A percentile compares a stretch with the other conserved stretches of the same genome.
Evolutionary conservation across 2,888 invertebrate species (phyloP).

Genomic region (Philonicus albiceps): DNA sequence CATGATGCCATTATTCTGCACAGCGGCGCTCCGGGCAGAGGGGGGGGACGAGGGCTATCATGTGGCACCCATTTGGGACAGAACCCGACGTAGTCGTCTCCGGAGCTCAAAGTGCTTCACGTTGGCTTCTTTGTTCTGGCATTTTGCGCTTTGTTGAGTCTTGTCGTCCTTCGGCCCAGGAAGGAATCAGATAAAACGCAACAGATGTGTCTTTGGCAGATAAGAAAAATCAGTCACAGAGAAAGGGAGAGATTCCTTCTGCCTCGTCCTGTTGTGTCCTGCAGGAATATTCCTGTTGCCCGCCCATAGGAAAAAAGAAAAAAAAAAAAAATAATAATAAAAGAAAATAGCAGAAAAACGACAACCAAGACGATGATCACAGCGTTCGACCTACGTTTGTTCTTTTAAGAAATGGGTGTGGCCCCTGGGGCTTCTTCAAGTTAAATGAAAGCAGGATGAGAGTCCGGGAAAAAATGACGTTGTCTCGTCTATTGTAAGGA

Average conservation of each 20-base stretch:
- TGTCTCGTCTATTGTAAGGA: background rate
- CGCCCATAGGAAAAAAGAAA: background rate
- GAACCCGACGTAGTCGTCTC: background rate
- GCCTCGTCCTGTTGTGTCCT: background rate
- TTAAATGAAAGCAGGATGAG: background rate
- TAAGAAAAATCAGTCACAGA: constrained; percentile 33
- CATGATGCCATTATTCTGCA: constrained; percentile 13
- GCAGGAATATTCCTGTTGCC: background rate
- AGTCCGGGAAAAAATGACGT: background rate
- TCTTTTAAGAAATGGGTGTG: constrained; percentile 3
- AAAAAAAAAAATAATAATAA: background rate
- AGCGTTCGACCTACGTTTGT: background rate
- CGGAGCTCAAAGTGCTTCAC: background rate
- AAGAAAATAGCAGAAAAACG: too few relatives aligned
- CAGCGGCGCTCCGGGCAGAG: background rate
- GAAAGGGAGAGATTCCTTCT: background rate
- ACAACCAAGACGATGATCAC: background rate
- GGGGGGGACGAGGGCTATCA: background rate
- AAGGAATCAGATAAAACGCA: constrained; percentile 28
- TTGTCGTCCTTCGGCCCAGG: background rate
- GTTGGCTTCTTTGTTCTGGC: constrained; percentile 17
- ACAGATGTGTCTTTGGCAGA: constrained; percentile 33
- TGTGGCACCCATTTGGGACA: background rate
- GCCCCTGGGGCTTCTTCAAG: background rate
- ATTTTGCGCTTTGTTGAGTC: constrained; percentile 13